A percentile compares a stretch with the other conserved stretches of the same genome.
phyloP scores from a whole-genome alignment of 1,140 invertebrate species.

The Polyergus mexicanus region DNA sequence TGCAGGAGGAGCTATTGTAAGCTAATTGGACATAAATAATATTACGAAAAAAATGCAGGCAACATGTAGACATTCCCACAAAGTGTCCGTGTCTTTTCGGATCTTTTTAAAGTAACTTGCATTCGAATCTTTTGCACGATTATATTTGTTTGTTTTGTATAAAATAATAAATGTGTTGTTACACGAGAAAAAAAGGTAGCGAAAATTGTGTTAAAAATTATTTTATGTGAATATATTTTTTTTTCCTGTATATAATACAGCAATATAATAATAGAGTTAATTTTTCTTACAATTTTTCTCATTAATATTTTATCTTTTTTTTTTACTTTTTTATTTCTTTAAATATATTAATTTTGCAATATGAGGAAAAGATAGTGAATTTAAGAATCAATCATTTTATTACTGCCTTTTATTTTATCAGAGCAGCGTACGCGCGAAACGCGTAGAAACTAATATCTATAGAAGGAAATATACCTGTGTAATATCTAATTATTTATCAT shows the following conservation, averaged over 20 bases:
- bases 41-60: constrained; percentile 47
- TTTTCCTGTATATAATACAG: background rate
- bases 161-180: background rate
- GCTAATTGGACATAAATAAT: constrained; percentile 51
- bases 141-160: background rate
- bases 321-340: background rate
- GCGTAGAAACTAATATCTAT: background rate
- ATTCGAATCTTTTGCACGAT: background rate
- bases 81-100: constrained; percentile 21
- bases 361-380: background rate
- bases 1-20: constrained; percentile 53
- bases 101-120: background rate
- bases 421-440: background rate
- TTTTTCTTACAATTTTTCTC: background rate
- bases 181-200: background rate
- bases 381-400: background rate
- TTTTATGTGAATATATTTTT: background rate
- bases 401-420: constrained; percentile 10
- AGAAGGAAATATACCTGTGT: background rate
- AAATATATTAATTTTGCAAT: background rate
- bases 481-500: constrained; percentile 7
- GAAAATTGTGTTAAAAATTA: background rate
- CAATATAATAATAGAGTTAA: background rate
- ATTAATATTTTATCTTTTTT: background rate
- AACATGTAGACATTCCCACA: constrained; percentile 45